Conservation (phyloP, 92 coral and sea anemone species). For the Zoanthus gigantus region DNA sequence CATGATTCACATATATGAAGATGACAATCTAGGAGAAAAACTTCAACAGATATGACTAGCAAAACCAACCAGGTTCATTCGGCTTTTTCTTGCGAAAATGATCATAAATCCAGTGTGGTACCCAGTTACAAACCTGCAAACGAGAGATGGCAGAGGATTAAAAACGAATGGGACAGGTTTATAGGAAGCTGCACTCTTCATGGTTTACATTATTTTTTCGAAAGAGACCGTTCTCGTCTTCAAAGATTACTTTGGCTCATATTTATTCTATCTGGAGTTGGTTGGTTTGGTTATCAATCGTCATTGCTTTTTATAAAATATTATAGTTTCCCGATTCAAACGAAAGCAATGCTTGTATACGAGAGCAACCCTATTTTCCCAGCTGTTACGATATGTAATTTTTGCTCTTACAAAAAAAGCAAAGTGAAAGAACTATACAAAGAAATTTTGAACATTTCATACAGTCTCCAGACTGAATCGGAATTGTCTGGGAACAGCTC, state of each 20-base stretch:
- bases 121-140: neutral
- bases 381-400: conserved; percentile 32
- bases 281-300: conserved; percentile 59
- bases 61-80: conserved; percentile 23
- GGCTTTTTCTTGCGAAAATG: neutral
- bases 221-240: conserved; percentile 74
- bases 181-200: conserved; percentile 67
- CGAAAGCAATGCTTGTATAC: conserved; percentile 29
- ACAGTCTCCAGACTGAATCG: neutral
- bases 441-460: neutral
- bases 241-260: conserved; percentile 71
- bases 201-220: conserved; percentile 85
- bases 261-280: conserved; percentile 66
- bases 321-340: conserved; percentile 30
- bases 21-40: neutral
- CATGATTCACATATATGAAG: neutral
- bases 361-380: conserved; percentile 32
- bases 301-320: conserved; percentile 8
- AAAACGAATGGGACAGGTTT: conserved; percentile 21
- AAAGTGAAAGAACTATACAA: neutral
- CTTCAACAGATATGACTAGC: conserved; percentile 3
- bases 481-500: neutral
- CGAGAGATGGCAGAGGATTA: conserved; percentile 1
- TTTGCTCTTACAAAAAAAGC: conserved; percentile 32
- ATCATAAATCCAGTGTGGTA: neutral